Evolutionary conservation across 2,113 vertebrate genomes (phyloP), one percentile per base, ranked within the genome.

Genomic region (Lophochroa leadbeateri): DNA sequence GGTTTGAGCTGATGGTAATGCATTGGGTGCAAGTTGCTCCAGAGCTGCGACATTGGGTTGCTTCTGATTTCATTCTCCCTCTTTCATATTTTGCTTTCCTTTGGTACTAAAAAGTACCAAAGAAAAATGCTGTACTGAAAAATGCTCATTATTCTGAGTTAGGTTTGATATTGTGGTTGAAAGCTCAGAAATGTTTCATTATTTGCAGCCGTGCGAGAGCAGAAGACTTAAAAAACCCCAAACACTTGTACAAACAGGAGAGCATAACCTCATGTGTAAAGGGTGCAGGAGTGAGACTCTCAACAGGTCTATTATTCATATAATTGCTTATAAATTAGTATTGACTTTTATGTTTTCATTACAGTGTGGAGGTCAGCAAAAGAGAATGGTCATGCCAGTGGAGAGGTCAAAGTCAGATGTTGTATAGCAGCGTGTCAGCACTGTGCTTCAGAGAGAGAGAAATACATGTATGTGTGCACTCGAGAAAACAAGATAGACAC

Each of bases 41-140:
- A 88, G 50, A 21, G 16, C n/a, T 0, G 64, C 2, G 2, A 17
- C 19, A 5, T n/a, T 0, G 0, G 16, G 4, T 44, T 16, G 0
- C 20, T 69, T 81, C 61, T 84, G 61, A 31, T 84, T 86, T 92
- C 17, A 6, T 84, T 68, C 23, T 63, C 50, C 39, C 43, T 52
- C 39, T 63, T 65, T 78, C 76, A n/a, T 71, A 10, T 21, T 70
- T 74, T 83, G 17, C 23, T 53, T 41, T 72, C 25, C 20, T 74
- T 58, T 65, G 18, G 31, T 70, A 35, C 75, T 57, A n/a, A 21
- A 21, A n/a, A 57, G 31, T n/a, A 57, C 31, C 31, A 57, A 57
- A 57, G 33, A 31, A 58, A 58, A 58, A 58, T n/a, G 33, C 55
- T 58, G 31, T 74, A 35, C 75, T 49, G 71, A 53, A 31, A 86